Percentiles rank a stretch among this genome's conserved stretches.
Conservation (phyloP, 2,888 invertebrate genomes). For the Thelaira solivaga region DNA sequence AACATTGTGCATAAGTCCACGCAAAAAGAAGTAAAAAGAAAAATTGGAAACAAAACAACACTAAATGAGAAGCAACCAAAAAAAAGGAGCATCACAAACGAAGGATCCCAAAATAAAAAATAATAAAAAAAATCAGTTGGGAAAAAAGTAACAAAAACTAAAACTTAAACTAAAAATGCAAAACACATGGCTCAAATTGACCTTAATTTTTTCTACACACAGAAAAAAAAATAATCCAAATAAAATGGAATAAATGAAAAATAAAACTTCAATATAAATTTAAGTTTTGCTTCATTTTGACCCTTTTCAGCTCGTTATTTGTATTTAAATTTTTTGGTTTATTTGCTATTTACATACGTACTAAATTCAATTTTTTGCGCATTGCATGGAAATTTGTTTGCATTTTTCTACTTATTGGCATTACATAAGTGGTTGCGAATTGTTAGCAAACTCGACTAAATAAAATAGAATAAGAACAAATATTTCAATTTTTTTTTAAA, state of each 20-base stretch:
- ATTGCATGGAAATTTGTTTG: conserved; percentile 56
- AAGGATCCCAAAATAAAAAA: conserved; percentile 25
- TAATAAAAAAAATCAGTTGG: conserved; percentile 21
- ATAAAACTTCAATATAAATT: conserved; percentile 52
- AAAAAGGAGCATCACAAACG: background rate
- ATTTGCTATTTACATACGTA: conserved; percentile 10
- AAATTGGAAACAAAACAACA: conserved; percentile 29
- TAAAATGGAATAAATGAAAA: background rate
- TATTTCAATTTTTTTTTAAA: background rate
- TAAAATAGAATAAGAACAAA: background rate
- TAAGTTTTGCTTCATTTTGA: conserved; percentile 42
- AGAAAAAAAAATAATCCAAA: conserved; percentile 2
- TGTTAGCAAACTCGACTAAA: conserved; percentile 38
- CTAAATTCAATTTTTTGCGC: conserved; percentile 40
- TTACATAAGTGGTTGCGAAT: conserved; percentile 53
- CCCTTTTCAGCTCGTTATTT: conserved; percentile 31
- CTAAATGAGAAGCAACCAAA: conserved; percentile 23
- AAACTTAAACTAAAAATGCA: conserved; percentile 52
- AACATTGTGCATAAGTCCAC: conserved; percentile 35
- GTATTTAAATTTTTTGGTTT: conserved; percentile 3
- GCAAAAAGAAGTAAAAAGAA: background rate
- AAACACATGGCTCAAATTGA: conserved; percentile 61
- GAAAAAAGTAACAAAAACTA: conserved; percentile 13
- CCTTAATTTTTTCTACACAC: conserved; percentile 46
- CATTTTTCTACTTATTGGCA: conserved; percentile 58